These are phyloP conservation scores for Knipowitschia caucasica DNA, from an alignment of 2,797 vertebrate genomes.

Conservation along the genomic window DNA sequence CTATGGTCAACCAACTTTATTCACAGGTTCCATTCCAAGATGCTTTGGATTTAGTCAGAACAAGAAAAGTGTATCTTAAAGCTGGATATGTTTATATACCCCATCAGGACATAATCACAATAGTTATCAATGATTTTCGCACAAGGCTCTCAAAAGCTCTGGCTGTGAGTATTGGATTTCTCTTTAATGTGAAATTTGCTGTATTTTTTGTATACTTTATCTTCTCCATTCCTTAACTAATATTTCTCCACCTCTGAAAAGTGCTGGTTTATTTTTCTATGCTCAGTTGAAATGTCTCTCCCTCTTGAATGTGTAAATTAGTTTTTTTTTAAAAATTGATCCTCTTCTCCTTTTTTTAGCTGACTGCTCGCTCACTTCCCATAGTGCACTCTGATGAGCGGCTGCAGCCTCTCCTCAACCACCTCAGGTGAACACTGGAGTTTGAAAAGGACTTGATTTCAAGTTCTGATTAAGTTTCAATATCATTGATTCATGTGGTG, in stretches of 20 bases:
- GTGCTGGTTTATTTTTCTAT: too few relatives aligned
- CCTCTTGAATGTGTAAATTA: too few relatives aligned
- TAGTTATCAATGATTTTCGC: conserved; percentile 91
- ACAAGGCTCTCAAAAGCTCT: conserved; percentile 90
- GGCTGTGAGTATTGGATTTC: conserved; percentile 80
- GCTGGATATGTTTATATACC: conserved; percentile 88
- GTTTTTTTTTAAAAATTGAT: too few relatives aligned
- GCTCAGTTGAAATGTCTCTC: too few relatives aligned
- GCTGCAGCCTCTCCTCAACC: conserved; percentile 91
- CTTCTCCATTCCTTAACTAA: neutral
- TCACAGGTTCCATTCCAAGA: conserved; percentile 91
- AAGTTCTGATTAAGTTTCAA: too few relatives aligned
- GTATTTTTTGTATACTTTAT: neutral
- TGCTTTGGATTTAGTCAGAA: conserved; percentile 88
- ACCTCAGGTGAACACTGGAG: conserved; percentile 87
- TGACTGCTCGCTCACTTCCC: conserved; percentile 91
- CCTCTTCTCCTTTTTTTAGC: conserved; percentile 72
- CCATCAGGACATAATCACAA: conserved; percentile 84
- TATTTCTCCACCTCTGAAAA: neutral
- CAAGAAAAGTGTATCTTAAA: conserved; percentile 87
- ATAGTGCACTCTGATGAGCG: conserved; percentile 92
- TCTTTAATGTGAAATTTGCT: neutral
- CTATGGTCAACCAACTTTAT: neutral
- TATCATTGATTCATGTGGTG: too few relatives aligned
- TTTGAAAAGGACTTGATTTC: conserved; percentile 15